These are phyloP conservation scores for Novumbra hubbsi DNA, from an alignment of 2,797 vertebrate genomes.

Conservation along the genomic window DNA sequence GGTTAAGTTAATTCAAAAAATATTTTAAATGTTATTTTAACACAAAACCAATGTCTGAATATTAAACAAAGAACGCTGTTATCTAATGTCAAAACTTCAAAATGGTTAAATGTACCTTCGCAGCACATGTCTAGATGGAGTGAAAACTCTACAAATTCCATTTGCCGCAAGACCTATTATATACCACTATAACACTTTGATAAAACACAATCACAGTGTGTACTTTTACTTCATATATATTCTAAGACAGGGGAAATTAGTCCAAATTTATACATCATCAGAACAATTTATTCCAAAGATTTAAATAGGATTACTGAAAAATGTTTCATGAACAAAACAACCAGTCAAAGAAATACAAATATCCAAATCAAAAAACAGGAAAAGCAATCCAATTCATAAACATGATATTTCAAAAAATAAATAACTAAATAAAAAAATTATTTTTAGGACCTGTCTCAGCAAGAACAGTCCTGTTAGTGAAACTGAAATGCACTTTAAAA, in stretches of 20 bases:
- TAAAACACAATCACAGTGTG: constrained; percentile 3
- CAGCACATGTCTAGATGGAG: background rate
- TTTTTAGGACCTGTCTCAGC: constrained; percentile 33
- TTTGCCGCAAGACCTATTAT: background rate
- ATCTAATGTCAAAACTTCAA: background rate
- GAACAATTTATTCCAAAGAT: constrained; percentile 65
- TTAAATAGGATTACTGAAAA: constrained; percentile 62
- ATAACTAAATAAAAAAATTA: constrained; percentile 59
- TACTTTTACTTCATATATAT: constrained; percentile 1
- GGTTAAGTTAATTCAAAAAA: no score
- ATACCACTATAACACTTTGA: background rate
- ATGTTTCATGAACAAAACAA: constrained; percentile 31
- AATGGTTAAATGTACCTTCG: constrained; percentile 3
- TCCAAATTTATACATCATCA: constrained; percentile 47
- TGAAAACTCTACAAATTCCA: background rate
- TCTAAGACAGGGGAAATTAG: constrained; percentile 19
- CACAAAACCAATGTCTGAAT: constrained; percentile 39
- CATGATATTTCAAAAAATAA: constrained; percentile 68
- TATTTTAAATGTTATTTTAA: constrained; percentile 24
- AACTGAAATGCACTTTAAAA: constrained; percentile 23
- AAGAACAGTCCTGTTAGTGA: constrained; percentile 33
- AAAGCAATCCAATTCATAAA: constrained; percentile 51
- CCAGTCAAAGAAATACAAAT: constrained; percentile 33
- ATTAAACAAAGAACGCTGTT: constrained; percentile 37
- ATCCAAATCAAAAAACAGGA: constrained; percentile 43